Evolutionary conservation across 2,113 vertebrate genomes (phyloP).

Genomic region (Struthio camelus): DNA sequence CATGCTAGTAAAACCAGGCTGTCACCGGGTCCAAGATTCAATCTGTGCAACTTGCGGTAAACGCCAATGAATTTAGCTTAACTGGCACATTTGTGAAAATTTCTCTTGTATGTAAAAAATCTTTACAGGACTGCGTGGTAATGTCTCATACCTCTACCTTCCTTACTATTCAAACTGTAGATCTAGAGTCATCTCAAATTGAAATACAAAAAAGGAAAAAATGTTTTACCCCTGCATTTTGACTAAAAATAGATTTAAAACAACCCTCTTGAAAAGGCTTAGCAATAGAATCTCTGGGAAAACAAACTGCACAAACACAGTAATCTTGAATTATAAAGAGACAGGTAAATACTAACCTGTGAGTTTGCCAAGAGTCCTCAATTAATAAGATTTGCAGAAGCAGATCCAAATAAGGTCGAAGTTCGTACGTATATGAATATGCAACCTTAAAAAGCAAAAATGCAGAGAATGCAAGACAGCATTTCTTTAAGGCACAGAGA

Average conservation of each 20-base stretch:
- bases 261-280: neutral
- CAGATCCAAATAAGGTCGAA: constrained; percentile 97
- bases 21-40: neutral
- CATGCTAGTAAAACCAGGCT: neutral
- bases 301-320: neutral
- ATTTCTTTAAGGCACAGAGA: neutral
- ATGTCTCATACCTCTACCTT: too few relatives aligned
- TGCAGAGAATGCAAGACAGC: neutral
- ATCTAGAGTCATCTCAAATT: neutral
- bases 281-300: neutral
- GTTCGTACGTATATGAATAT: constrained; percentile 98
- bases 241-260: neutral
- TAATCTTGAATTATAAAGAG: neutral
- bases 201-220: neutral
- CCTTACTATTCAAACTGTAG: too few relatives aligned
- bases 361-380: constrained; percentile 99
- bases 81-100: neutral
- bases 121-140: neutral
- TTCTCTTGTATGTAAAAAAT: neutral
- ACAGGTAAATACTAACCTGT: constrained; percentile 82
- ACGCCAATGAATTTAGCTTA: neutral
- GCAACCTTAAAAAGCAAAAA: constrained; percentile 84
- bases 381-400: constrained; percentile 97
- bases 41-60: neutral
- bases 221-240: neutral